A percentile compares a stretch with the other conserved stretches of the same genome.
Conservation (phyloP, 2,113 vertebrate species). For the Conger conger region DNA sequence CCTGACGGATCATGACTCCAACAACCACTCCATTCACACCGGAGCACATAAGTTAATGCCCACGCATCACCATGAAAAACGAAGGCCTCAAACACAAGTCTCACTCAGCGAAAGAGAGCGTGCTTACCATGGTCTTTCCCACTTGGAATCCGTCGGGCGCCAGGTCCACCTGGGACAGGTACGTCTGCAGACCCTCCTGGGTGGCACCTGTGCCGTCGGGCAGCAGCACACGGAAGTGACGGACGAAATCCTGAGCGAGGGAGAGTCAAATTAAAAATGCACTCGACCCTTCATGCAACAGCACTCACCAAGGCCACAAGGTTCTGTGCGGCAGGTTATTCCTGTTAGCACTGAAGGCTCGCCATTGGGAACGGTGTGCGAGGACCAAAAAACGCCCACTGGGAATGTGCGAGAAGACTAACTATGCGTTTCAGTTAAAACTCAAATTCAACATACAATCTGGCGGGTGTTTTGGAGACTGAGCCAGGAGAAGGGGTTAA, state of each 20-base stretch:
- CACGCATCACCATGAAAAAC: background rate
- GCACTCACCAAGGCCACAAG: background rate
- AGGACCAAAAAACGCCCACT: constrained; percentile 46
- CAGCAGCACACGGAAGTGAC: constrained; percentile 87
- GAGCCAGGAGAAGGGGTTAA: background rate
- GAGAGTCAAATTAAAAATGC: constrained; percentile 23
- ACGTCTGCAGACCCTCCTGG: constrained; percentile 78
- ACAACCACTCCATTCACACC: background rate
- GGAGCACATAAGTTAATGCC: background rate
- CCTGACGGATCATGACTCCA: background rate
- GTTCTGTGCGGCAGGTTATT: background rate
- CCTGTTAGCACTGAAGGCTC: background rate
- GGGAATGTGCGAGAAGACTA: constrained; percentile 46
- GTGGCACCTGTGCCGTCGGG: constrained; percentile 73
- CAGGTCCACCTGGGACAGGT: constrained; percentile 79
- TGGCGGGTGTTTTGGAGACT: background rate
- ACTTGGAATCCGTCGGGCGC: constrained; percentile 87
- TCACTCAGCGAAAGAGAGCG: too few relatives aligned
- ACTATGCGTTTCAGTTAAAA: constrained; percentile 39
- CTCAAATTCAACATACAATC: constrained; percentile 13
- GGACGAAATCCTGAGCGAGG: constrained; percentile 83
- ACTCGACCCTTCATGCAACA: background rate
- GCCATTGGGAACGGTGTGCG: constrained; percentile 38
- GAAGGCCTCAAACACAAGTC: background rate
- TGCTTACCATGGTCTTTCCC: constrained; percentile 87